Conservation (phyloP, 2,113 vertebrate species). For the Camarhynchus parvulus region DNA sequence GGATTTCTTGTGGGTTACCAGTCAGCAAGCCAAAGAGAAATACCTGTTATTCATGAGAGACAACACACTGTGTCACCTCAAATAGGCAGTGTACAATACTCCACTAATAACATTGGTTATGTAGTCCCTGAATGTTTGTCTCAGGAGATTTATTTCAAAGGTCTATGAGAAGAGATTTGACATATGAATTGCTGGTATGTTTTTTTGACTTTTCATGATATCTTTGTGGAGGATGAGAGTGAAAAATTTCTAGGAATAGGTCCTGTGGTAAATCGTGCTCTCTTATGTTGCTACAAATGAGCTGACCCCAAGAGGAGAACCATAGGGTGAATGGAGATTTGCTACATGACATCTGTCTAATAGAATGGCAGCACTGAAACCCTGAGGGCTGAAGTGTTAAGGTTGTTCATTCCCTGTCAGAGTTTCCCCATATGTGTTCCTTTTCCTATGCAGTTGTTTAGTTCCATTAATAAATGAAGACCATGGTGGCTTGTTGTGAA, state of each 20-base stretch:
- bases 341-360: not conserved
- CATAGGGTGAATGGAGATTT: not conserved
- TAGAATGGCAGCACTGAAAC: not conserved
- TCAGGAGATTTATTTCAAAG: not conserved
- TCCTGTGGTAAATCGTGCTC: not conserved
- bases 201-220: not conserved
- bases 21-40: not conserved
- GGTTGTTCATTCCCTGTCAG: not conserved
- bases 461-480: not conserved
- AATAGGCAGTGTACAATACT: not conserved
- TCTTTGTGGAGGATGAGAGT: not conserved
- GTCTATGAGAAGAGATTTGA: not conserved
- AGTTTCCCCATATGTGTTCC: not conserved
- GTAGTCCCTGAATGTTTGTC: not conserved
- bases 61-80: not conserved
- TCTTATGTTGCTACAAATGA: not conserved
- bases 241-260: not conserved
- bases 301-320: not conserved
- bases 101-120: not conserved
- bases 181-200: not conserved
- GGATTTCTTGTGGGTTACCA: not conserved
- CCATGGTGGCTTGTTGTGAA: not conserved
- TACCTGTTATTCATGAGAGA: not conserved
- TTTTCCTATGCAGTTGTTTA: not conserved
- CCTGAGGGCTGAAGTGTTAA: not conserved